Conservation (phyloP, 2,888 invertebrate species). For the Eulithis testata region DNA sequence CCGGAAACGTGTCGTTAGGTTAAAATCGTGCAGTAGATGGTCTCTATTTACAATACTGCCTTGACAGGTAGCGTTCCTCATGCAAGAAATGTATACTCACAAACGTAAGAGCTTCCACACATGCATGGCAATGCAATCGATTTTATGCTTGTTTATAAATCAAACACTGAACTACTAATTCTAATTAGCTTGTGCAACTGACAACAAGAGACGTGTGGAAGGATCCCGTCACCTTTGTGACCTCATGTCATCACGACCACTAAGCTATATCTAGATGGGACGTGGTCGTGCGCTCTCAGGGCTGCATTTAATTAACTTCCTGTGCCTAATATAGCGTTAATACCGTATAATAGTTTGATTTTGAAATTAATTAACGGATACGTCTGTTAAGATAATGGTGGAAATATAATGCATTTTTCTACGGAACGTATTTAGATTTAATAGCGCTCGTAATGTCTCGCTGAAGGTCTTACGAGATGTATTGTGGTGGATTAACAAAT, state of each 20-base stretch:
- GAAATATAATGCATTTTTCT: constrained; percentile 7
- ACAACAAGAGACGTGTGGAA: neutral
- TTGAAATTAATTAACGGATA: constrained; percentile 17
- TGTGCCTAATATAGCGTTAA: constrained; percentile 55
- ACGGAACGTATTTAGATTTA: constrained; percentile 1
- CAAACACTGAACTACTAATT: too few relatives aligned
- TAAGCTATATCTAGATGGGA: constrained; percentile 51
- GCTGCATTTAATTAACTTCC: constrained; percentile 66
- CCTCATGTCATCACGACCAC: constrained; percentile 58
- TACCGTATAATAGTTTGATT: constrained; percentile 22
- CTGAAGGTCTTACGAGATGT: constrained; percentile 11
- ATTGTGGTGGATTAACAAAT: constrained; percentile 29
- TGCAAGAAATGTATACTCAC: constrained; percentile 2
- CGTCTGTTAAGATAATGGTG: constrained; percentile 4
- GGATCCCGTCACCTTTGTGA: constrained; percentile 59
- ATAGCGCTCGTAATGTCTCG: neutral
- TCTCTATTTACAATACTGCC: constrained; percentile 51
- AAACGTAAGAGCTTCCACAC: constrained; percentile 6
- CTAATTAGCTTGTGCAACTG: too few relatives aligned
- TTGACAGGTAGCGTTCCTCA: constrained; percentile 59
- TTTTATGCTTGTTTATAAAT: too few relatives aligned
- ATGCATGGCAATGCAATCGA: neutral
- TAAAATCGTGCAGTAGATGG: constrained; percentile 39
- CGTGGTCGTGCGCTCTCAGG: constrained; percentile 64
- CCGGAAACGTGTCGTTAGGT: constrained; percentile 64